Percentiles rank a stretch among this genome's conserved stretches.
Evolutionary conservation across 1,140 invertebrate genomes (phyloP).

Genomic region (Neuroterus valhalla): DNA sequence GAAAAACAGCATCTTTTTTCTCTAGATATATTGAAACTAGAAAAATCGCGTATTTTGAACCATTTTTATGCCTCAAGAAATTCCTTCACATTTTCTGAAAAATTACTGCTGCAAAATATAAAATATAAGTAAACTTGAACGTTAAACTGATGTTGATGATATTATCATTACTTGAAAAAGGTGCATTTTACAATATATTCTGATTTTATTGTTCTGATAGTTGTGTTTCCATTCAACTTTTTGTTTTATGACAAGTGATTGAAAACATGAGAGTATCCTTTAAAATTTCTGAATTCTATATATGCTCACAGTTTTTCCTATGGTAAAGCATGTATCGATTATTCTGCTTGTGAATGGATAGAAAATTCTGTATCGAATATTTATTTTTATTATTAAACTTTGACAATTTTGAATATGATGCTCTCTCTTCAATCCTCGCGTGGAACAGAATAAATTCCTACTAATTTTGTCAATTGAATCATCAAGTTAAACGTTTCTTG

Average conservation of each 20-base stretch:
- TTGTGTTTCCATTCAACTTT: background rate
- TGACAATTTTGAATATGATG: background rate
- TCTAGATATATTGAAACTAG: background rate
- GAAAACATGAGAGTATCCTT: background rate
- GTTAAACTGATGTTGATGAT: background rate
- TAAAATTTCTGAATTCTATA: conserved; percentile 5
- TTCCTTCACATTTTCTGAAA: background rate
- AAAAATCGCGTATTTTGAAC: background rate
- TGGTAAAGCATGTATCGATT: background rate
- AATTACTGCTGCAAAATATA: conserved; percentile 1
- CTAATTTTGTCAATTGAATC: no score
- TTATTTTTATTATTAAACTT: background rate
- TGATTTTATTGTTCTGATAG: background rate
- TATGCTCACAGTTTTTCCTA: conserved; percentile 2
- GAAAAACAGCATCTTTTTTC: no score
- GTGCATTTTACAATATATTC: background rate
- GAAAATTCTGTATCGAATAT: conserved; percentile 11
- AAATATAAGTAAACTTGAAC: background rate
- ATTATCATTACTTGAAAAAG: background rate
- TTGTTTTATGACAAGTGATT: no score
- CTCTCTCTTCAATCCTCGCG: background rate
- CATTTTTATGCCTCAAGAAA: background rate
- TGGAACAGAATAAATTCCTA: background rate
- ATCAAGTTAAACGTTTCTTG: no score
- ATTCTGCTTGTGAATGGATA: background rate